Evolutionary conservation across 2,888 invertebrate species (phyloP).

Genomic region (Chironomus tentans): DNA sequence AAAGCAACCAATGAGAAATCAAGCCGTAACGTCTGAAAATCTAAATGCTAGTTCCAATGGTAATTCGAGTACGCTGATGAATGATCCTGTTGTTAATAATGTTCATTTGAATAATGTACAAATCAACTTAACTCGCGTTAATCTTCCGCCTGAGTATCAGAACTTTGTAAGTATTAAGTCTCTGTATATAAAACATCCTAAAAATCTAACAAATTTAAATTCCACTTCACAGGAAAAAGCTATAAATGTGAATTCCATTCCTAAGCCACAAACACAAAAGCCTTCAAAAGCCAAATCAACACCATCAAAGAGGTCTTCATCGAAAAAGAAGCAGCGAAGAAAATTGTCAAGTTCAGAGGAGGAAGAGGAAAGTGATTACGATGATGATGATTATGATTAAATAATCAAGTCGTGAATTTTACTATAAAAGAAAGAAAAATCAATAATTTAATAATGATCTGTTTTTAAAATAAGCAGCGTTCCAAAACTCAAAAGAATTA

Average conservation of each 20-base stretch:
- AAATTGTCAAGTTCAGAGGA: conserved; percentile 48
- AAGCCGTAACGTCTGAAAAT: background rate
- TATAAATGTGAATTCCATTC: conserved; percentile 25
- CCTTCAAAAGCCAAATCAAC: conserved; percentile 33
- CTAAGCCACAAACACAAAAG: conserved; percentile 29
- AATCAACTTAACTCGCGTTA: conserved; percentile 9
- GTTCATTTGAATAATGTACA: conserved; percentile 22
- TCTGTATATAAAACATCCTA: too few relatives aligned
- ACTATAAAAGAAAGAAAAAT: background rate
- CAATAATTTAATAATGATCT: background rate
- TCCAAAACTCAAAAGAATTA: background rate
- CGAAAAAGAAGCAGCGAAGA: conserved; percentile 49
- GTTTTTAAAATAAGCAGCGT: background rate
- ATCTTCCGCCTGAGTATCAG: conserved; percentile 2
- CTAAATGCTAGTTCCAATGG: background rate
- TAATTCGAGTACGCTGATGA: background rate
- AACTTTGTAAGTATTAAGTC: conserved; percentile 17
- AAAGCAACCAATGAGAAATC: background rate
- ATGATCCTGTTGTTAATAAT: conserved; percentile 9
- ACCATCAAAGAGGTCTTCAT: conserved; percentile 30
- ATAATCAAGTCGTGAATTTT: background rate
- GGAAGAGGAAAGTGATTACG: conserved; percentile 53
- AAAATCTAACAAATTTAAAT: background rate
- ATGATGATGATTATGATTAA: conserved; percentile 46
- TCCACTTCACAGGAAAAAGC: conserved; percentile 11